These are phyloP conservation scores for Tympanoctomys barrerae DNA, from an alignment of 2,797 vertebrate genomes.

Conservation along the genomic window DNA sequence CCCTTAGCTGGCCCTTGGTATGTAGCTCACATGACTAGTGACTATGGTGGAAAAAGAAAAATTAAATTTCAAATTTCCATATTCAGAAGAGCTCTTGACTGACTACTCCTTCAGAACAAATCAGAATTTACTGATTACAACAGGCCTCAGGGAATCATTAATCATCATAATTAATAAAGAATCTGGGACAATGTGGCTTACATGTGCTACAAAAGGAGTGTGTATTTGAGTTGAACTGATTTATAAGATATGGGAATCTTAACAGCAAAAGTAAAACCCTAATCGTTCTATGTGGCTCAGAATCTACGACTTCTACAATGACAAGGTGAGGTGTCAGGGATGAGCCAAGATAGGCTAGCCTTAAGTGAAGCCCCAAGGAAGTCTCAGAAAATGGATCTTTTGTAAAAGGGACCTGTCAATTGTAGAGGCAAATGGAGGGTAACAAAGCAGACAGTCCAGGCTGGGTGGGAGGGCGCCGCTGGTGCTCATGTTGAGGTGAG, in stretches of 20 bases:
- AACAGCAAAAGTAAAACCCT: background rate
- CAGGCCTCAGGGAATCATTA: background rate
- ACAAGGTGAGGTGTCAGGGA: fast-evolving
- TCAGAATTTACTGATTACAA: constrained; percentile 9
- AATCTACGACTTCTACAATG: background rate
- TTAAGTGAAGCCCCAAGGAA: background rate
- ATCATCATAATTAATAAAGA: background rate
- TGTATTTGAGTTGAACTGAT: background rate
- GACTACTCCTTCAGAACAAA: background rate
- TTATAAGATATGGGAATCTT: background rate
- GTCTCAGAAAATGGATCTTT: background rate
- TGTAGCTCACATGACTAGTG: background rate
- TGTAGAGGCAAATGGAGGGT: background rate
- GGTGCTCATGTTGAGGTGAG: background rate
- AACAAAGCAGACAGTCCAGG: background rate
- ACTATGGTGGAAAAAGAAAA: background rate
- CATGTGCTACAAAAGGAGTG: background rate
- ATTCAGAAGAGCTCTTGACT: background rate
- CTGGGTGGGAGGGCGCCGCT: background rate
- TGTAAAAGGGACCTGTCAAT: background rate
- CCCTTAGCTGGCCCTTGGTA: background rate
- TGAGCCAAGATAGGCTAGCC: background rate
- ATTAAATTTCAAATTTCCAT: constrained; percentile 4
- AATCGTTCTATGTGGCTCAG: background rate
- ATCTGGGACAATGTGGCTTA: background rate